phyloP scores from a whole-genome alignment of 2,888 invertebrate species.

The Teinopalpus imperialis region DNA sequence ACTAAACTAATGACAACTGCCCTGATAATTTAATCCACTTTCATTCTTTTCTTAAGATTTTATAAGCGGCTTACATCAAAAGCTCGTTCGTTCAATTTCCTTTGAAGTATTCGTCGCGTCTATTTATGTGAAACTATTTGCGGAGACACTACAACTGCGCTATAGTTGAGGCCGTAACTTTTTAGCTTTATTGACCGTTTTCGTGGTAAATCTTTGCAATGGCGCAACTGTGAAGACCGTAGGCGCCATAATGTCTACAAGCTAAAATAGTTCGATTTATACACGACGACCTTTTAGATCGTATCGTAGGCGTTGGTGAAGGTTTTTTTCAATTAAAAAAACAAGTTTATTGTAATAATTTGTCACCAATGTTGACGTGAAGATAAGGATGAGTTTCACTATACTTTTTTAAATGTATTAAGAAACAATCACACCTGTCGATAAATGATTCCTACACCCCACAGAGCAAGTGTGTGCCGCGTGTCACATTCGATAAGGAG shows the following conservation, averaged over 20 bases:
- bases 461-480: no score
- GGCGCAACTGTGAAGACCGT: constrained; percentile 30
- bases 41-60: neutral
- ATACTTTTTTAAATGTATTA: no score
- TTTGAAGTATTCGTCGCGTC: neutral
- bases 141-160: constrained; percentile 16
- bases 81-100: neutral
- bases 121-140: constrained; percentile 7
- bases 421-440: no score
- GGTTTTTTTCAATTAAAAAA: no score
- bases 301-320: constrained; percentile 21
- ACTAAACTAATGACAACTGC: constrained; percentile 6
- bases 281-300: constrained; percentile 29
- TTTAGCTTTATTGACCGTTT: constrained; percentile 30
- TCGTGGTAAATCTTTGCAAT: constrained; percentile 33
- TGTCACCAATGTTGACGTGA: no score
- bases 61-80: neutral
- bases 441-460: no score
- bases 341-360: no score
- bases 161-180: constrained; percentile 29
- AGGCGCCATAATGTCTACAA: constrained; percentile 50
- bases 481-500: no score
- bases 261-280: constrained; percentile 36
- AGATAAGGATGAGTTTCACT: no score
- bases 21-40: constrained; percentile 2